A percentile compares a stretch with the other conserved stretches of the same genome.
phyloP scores from a whole-genome alignment of 2,113 vertebrate species.

The Corydoras sp. region DNA sequence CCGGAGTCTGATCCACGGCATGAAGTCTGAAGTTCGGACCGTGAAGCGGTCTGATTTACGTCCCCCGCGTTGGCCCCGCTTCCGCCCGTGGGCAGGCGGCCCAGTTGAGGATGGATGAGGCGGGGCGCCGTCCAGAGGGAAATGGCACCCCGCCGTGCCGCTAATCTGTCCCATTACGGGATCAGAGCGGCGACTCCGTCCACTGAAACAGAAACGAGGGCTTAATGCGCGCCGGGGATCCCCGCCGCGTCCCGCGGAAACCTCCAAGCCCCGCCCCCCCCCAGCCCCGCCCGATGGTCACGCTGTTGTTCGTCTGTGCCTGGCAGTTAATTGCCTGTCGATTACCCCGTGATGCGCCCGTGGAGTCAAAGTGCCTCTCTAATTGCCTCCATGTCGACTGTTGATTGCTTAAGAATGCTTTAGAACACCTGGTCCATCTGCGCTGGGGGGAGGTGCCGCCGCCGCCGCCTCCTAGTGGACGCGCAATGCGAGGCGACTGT shows the following conservation, averaged over 20 bases:
- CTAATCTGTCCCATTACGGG: conserved; percentile 58
- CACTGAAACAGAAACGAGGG: conserved; percentile 44
- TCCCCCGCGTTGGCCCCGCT: conserved; percentile 41
- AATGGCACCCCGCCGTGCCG: conserved; percentile 43
- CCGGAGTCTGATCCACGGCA: too few species aligned
- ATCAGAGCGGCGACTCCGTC: conserved; percentile 45
- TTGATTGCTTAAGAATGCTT: neutral
- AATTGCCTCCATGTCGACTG: conserved; percentile 48
- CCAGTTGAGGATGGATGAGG: conserved; percentile 43
- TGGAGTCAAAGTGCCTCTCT: conserved; percentile 58
- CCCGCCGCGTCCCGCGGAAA: neutral
- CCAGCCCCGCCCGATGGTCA: conserved; percentile 17
- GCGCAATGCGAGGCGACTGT: conserved; percentile 5
- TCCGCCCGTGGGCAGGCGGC: conserved; percentile 51
- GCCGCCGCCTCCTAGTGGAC: conserved; percentile 59
- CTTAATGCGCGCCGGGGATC: conserved; percentile 53
- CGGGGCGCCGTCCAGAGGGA: conserved; percentile 29
- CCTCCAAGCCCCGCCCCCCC: too few species aligned
- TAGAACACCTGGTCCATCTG: conserved; percentile 15
- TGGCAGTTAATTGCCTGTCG: conserved; percentile 69
- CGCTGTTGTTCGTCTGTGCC: conserved; percentile 56
- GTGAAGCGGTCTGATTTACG: conserved; percentile 51
- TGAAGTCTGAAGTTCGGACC: too few species aligned
- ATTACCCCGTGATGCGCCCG: conserved; percentile 64
- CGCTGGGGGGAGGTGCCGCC: conserved; percentile 14